Conservation (phyloP, 2,113 vertebrate genomes). For the Laterallus jamaicensis region DNA sequence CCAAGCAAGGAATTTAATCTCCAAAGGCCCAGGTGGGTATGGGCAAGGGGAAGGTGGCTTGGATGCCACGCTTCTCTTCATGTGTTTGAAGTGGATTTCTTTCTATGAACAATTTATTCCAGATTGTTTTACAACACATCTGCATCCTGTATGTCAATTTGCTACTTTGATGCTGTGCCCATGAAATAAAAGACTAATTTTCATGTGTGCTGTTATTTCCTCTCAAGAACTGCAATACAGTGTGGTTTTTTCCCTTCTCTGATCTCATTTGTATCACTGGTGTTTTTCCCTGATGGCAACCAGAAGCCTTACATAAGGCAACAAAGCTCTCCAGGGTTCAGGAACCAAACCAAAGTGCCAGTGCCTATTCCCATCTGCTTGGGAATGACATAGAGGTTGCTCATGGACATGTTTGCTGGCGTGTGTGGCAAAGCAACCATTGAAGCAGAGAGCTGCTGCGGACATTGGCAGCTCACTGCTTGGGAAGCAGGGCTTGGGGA, state of each 20-base stretch:
- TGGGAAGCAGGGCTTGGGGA: neutral
- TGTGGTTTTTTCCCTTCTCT: neutral
- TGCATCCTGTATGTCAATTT: neutral
- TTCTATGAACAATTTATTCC: neutral
- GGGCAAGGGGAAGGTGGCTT: neutral
- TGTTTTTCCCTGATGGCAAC: neutral
- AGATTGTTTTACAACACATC: neutral
- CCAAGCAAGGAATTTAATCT: rapidly evolving
- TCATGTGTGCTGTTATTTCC: neutral
- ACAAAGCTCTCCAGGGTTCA: neutral
- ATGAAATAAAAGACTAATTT: slow-evolving; percentile 3
- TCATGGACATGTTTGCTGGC: neutral
- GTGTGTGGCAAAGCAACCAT: neutral
- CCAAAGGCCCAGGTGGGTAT: neutral
- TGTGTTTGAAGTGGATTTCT: slow-evolving; percentile 1
- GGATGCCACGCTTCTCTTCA: neutral
- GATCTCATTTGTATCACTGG: neutral
- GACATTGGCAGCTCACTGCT: neutral
- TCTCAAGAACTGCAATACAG: neutral
- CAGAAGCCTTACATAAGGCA: neutral
- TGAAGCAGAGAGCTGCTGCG: neutral
- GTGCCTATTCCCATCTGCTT: neutral
- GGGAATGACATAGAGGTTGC: neutral
- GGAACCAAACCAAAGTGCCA: neutral
- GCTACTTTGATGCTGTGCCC: neutral